Conservation (phyloP, 2,888 invertebrate genomes). For the Tromatobia lineatoria region DNA sequence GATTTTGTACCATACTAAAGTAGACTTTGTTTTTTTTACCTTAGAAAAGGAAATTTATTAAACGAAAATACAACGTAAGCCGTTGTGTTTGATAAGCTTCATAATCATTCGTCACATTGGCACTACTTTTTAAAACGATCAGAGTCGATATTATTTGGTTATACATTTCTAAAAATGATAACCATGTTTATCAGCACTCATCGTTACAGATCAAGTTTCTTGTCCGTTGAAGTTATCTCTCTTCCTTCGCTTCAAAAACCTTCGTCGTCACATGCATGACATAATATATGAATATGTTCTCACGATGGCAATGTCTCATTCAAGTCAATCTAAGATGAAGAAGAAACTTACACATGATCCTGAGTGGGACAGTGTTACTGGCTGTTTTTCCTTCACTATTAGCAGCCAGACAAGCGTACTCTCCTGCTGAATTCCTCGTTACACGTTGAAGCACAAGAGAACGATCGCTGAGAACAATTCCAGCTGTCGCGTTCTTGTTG, state of each 20-base stretch:
- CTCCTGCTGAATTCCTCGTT: constrained; percentile 93
- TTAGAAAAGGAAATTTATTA: too few species aligned
- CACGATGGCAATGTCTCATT: not conserved
- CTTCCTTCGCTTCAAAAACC: not conserved
- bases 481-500: constrained; percentile 94
- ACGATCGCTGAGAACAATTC: constrained; percentile 94
- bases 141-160: too few species aligned
- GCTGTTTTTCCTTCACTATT: constrained; percentile 92
- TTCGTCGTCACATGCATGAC: not conserved
- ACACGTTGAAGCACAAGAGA: constrained; percentile 95
- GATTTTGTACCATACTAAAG: too few species aligned
- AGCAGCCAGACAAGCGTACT: constrained; percentile 94
- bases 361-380: constrained; percentile 86
- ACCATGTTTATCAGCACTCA: too few species aligned
- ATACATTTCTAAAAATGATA: too few species aligned
- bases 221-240: not conserved
- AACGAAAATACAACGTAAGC: too few species aligned
- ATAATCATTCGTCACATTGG: too few species aligned
- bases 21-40: too few species aligned
- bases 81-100: too few species aligned
- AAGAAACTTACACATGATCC: constrained; percentile 86
- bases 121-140: too few species aligned
- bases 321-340: not conserved
- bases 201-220: too few species aligned
- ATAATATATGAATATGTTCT: not conserved